Evolutionary conservation across 2,888 invertebrate species (phyloP), one percentile per base, ranked within the genome.

Genomic region (Uropetala carovei): DNA sequence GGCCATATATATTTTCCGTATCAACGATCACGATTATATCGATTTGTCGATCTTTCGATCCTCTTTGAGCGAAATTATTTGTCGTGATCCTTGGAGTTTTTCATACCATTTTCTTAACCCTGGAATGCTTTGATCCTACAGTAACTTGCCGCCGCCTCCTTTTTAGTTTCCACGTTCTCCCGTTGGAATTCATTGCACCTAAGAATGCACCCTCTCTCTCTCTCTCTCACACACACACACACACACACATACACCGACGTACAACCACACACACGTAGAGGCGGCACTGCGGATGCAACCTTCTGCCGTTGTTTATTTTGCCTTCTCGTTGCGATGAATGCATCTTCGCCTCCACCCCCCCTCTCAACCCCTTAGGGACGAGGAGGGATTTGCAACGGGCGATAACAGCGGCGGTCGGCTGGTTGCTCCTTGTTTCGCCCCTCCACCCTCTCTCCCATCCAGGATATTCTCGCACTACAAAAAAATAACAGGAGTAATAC

Each of bases 271-370:
- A 75, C 75, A 75, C 75, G 75, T 75, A 27, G 11, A 43, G 27
- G 75, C 22, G 22, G 27, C 75, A 75, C 75, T 75, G 75, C 75
- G 75, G 68, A 68, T 68, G 68, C 68, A 9, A n/a, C 68, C 75
- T 75, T 27, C 75, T 64, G 64, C 13, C 64, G n/a, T n/a, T 75
- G 75, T 75, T 27, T 75, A 27, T 75, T n/a, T 75, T 75, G 75
- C 11, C 75, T 75, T 75, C 75, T 75, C 68, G n/a, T 27, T 27
- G 43, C 75, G 75, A 75, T 75, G 75, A 22, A 75, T 75, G 75
- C 75, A 75, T 75, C 27, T 75, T 75, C 75, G 75, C 75, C 75
- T 75, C 27, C 27, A 8, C 75, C 43, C 5, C 27, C 10, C 8
- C 75, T 22, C 75, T 75, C 68, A 68, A 43, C 43, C 68, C 16